These are phyloP conservation scores for Charina bottae DNA, from an alignment of 2,113 vertebrate genomes.

Conservation along the genomic window DNA sequence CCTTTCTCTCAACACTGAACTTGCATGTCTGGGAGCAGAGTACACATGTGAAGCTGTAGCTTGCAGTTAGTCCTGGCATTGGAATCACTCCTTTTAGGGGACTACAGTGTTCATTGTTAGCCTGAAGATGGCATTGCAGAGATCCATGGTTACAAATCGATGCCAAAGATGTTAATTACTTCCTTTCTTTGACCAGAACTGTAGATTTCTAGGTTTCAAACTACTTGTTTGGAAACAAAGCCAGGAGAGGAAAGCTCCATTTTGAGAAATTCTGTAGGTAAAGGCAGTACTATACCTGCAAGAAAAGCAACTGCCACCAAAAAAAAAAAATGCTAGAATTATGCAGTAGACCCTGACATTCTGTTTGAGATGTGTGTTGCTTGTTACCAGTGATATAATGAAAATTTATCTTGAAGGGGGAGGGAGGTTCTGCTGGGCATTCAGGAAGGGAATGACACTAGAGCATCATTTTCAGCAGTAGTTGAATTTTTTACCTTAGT, in stretches of 20 bases:
- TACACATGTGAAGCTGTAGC: too few relatives aligned
- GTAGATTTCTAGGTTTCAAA: not conserved
- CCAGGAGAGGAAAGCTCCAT: not conserved
- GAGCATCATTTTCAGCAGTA: not conserved
- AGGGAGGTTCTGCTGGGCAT: not conserved
- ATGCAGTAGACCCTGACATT: not conserved
- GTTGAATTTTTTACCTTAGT: not conserved
- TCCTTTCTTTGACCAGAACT: not conserved
- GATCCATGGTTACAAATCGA: not conserved
- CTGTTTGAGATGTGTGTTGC: not conserved
- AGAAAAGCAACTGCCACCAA: not conserved
- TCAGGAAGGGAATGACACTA: not conserved
- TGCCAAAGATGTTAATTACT: not conserved
- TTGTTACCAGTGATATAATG: not conserved
- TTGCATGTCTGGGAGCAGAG: not conserved
- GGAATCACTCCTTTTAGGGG: not conserved
- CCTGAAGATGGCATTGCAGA: not conserved
- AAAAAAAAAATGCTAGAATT: not conserved
- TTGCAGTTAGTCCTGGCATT: not conserved
- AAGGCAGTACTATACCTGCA: not conserved
- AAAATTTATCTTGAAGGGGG: not conserved
- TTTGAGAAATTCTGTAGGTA: not conserved
- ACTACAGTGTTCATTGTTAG: not conserved
- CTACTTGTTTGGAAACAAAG: not conserved
- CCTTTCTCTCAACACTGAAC: not conserved